Base-by-base conservation (phyloP, 2,888 invertebrate genomes). In the Pandemis cinnamomeana region DNA sequence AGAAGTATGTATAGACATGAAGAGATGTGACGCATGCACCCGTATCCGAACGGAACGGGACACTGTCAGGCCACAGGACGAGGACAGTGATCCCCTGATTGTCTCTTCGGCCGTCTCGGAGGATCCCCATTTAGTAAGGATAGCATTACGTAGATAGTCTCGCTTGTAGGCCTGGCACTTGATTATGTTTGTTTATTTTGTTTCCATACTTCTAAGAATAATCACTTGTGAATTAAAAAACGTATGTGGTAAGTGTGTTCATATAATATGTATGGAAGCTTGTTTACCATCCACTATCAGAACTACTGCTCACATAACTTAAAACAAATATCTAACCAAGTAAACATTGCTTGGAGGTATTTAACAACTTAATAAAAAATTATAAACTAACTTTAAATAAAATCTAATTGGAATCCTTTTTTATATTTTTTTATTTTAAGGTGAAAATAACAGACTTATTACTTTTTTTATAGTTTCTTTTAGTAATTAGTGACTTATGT, bases 1-100 rank as follows among this genome's bases (percentile, higher is more conserved):
- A 88, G 89, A 91, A 92, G 89, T 91, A 93, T 93, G 93, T 89
- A 82, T 93, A 92, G 90, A 87, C 86, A 93, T 93, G 93, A 93
- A 91, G 93, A 92, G 88, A 82, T 83, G 83, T 88, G 92, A 92
- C 87, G 88, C 89, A 79, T 87, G 85, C 82, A 90, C 89, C 87
- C 87, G 87, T 83, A 83, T 81, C 78, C 89, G 88, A 83, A 85
- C 89, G 76, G 90, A 91, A 79, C 85, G 88, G 87, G 89, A 85
- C 73, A 83, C 81, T 72, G 84, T 84, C 78, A 80, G 80, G 80
- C 83, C 79, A 72, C 75, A 77, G 41, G 58, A 58, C 42, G 68
- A 64, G 86, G 91, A 90, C 84, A 85, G 88, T 75, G 90, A 90
- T 82, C 91, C 91, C 69, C 89, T 93, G 80, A 85, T 93, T 84